Evolutionary conservation across 2,113 vertebrate genomes (phyloP), one percentile per base, ranked within the genome.

Genomic region (Lathamus discolor): DNA sequence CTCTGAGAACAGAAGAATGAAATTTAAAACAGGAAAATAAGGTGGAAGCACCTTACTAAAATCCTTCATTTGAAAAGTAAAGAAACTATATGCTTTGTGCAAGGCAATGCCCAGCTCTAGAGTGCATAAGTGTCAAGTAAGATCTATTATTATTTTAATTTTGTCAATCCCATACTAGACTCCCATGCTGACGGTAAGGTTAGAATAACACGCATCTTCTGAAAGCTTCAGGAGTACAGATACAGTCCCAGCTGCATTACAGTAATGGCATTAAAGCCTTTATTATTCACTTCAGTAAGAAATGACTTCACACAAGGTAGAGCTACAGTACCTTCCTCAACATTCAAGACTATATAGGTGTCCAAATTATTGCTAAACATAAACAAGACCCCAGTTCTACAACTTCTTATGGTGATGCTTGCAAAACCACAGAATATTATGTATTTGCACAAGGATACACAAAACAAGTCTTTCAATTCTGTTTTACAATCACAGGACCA

Each of bases 291-390:
- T 57, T 80, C 27, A 35, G 29, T 31, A 13, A 46, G 16, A 61
- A 11, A 62, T 2, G 4, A 76, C 62, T 62, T 54, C 54, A 48
- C 27, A 28, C 7, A 10, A 83, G 16, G 27, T 69, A 6, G 6
- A 35, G 20, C 51, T 86, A 37, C 35, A 73, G 4, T 2, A 39
- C 6, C 19, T 54, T 61, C 27, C 28, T 49, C 37, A 70, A 54
- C 20, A 29, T 24, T 43, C 9, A 20, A 64, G 10, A 13, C 17
- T 46, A 2, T 3, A 5, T 1, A 9, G 0, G 1, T 2, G 4
- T n/a, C 24, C 4, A 68, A 82, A 39, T 11, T 22, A 13, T 13
- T 44, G 31, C 39, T 33, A 23, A 78, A 78, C 4, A 27, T 28
- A 37, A 89, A 24, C 17, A 43, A 59, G 31, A 48, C 3, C 3